Base-by-base conservation (phyloP, 2,113 vertebrate genomes). In the Micronycteris hirsuta region DNA sequence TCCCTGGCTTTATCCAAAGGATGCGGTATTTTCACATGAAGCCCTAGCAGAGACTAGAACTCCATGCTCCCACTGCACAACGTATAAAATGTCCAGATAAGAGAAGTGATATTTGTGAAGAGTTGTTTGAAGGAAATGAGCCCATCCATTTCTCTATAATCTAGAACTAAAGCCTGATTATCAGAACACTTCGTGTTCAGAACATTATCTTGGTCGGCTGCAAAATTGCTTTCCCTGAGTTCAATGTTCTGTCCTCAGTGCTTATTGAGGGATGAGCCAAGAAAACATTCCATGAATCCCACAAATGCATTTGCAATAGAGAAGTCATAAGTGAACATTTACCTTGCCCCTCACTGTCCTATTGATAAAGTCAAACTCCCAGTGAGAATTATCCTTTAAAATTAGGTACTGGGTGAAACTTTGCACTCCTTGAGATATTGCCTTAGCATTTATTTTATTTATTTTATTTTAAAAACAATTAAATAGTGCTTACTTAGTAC, bases 101-200 rank as follows among this genome's bases (percentile, higher is more conserved):
- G 91, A 95, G 58, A 91, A 94, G 47, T 86, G 82, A 80, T 96
- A 89, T 89, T 94, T 96, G 95, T 88, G 67, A 93, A 97, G 77
- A 73, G 86, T 94, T 95, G 89, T 91, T 93, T 80, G 91, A 86
- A 96, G 86, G 89, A 89, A 97, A 96, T 91, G 91, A 93, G 74
- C 61, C 78, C 89, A 93, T 95, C 86, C 70, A 86, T 97, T 96
- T 97, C 86, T 86, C 97, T 91, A 91, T 91, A 95, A 97, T 96
- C 93, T 83, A 94, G 86, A 94, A 70, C 80, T 80, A 89, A 95
- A 91, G 58, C 38, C 74, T 0, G 2, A 94, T 94, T 93, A 83
- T 92, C 86, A 93, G 95, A 94, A 96, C 95, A 70, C 49, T 86
- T 73, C 77, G 70, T 45, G 83, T 96, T 97, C 26, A 0, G 73